Evolutionary conservation across 2,113 vertebrate species (phyloP), one percentile per base, ranked within the genome.

Genomic region (Pedionomus torquatus): DNA sequence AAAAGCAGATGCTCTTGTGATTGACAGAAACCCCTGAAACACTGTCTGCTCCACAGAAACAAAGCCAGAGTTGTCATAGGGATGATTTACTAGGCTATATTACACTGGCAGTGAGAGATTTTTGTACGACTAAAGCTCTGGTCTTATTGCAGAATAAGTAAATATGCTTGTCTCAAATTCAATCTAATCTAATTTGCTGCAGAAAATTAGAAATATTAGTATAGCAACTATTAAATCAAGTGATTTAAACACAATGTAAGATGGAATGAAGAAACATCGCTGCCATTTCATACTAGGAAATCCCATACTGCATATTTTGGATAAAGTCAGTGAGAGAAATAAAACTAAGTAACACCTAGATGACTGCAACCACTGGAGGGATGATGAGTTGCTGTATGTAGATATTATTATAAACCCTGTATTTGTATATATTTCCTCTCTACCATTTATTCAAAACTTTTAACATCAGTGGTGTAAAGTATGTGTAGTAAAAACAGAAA

Each of bases 51-150:
- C 46, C 51, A n/a, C n/a, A 87, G 78, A 95, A 97, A 91, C 77
- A 97, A 97, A 96, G 81, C 39, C 78, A 74, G 83, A 75, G 52
- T 60, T 95, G 88, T 81, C 96, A 92, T 31, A 92, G 75, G 48
- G 39, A 83, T 96, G 87, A 91, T 91, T 96, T 93, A 91, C 71
- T 74, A 46, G 89, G 71, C 92, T 76, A 18, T 72, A 66, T 93
- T 87, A 70, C 84, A 41, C 57, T 64, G 48, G 37, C 48, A 93
- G n/a, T 39, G 49, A 84, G 39, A 64, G 21, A 82, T 84, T 89
- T 96, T 93, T 88, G 26, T 37, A 35, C 37, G 37, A 93, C 19
- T 86, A 20, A 95, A 89, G 54, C 48, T 80, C 60, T 91, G 52
- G 17, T 89, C 60, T 95, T 82, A 44, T 37, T 90, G 64, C 26